Percentiles rank a stretch among this genome's conserved stretches.
These are phyloP conservation scores for Euleptes europaea DNA, from an alignment of 2,113 vertebrate genomes.

Conservation along the genomic window DNA sequence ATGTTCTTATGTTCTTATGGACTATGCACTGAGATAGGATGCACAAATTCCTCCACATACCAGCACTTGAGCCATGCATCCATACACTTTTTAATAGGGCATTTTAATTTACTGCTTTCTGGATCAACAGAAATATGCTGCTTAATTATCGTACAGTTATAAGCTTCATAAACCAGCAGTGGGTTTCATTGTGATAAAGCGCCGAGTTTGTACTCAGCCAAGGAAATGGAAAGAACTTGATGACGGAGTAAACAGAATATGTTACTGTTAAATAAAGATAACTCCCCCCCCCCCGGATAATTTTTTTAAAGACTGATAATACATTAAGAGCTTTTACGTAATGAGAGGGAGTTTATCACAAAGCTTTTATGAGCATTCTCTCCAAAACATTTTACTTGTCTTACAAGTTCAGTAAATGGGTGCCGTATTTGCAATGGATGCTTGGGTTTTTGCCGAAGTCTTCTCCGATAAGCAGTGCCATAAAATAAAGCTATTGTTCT, in stretches of 20 bases:
- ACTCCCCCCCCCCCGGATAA: slow-evolving; percentile 9
- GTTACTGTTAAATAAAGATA: slow-evolving; percentile 30
- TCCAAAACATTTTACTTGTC: slow-evolving; percentile 20
- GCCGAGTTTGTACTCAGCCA: neutral
- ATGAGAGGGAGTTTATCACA: slow-evolving; percentile 28
- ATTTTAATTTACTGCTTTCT: neutral
- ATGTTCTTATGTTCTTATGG: too few species aligned
- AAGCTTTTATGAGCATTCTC: neutral
- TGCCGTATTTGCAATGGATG: neutral
- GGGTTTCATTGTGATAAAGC: neutral
- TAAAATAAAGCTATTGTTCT: slow-evolving; percentile 31
- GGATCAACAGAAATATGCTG: slow-evolving; percentile 1
- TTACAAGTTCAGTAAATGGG: neutral
- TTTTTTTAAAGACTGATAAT: slow-evolving; percentile 35
- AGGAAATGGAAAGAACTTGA: neutral
- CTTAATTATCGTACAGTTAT: slow-evolving; percentile 17
- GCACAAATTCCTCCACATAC: too few species aligned
- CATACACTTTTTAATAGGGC: too few species aligned
- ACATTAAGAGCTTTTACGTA: slow-evolving; percentile 47
- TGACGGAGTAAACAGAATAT: slow-evolving; percentile 35
- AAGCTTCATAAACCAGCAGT: neutral
- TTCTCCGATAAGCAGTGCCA: slow-evolving; percentile 17
- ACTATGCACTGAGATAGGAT: too few species aligned
- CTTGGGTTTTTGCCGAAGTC: neutral
- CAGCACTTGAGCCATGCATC: too few species aligned